Base-by-base conservation (phyloP, 2,113 vertebrate species). In the Ammospiza caudacuta region DNA sequence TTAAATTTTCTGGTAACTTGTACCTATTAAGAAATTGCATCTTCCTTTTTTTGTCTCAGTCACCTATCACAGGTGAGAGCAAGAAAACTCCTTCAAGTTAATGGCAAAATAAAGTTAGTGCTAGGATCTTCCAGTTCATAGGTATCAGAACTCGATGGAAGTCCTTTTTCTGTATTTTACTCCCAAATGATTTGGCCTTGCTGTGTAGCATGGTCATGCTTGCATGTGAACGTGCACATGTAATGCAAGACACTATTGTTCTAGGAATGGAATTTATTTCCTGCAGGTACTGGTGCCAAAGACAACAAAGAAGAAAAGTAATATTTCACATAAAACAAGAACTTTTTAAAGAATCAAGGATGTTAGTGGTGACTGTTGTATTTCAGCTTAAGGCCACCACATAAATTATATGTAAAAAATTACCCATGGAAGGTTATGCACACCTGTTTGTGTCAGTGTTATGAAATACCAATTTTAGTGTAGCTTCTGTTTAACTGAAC, bases 331-430 rank as follows among this genome's bases (percentile, higher is more conserved):
- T 1, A 8, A 52, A 90, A 58, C 39, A 78, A 67, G 11, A 9
- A n/a, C 7, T 57, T 85, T 61, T 83, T 33, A 54, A 62, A 69
- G 35, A 80, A 81, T 33, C 41, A 29, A 27, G 13, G 11, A 22
- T 29, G 19, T 51, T 84, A 83, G 23, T 9, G 9, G 27, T 64
- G 9, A 12, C 41, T 89, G 35, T 18, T 93, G 4, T 87, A 87
- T n/a, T 87, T 75, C 63, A 89, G n/a, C 61, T 89, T 54, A 59
- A 83, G 69, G 90, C 39, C 37, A 92, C 51, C 41, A 35, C 23
- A 52, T 47, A 58, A 79, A 94, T 94, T 87, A 49, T 76, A 68
- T 93, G 66, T 67, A 58, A 90, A 78, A 77, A 96, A 64, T 92
- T 92, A 78, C 11, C 92, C 79, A 58, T 24, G 20, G 20, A 92